Percentiles rank a stretch among this genome's conserved stretches.
Evolutionary conservation across 2,113 vertebrate genomes (phyloP).

Genomic region (Speoplatyrhinus poulsoni): DNA sequence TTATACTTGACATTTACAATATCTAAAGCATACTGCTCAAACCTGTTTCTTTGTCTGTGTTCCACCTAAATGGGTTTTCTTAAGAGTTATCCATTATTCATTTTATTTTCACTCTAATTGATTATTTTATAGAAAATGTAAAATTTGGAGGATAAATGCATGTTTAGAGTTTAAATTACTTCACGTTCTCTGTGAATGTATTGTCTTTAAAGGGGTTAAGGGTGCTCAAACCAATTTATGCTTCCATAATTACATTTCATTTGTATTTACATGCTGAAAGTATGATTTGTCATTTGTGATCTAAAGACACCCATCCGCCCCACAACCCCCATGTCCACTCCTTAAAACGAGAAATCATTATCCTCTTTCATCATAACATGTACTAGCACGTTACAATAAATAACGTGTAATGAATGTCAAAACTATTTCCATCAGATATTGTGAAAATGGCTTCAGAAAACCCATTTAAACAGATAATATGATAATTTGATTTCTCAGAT

Average conservation of each 20-base stretch:
- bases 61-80: background rate
- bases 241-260: constrained; percentile 65
- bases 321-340: constrained; percentile 32
- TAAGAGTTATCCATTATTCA: background rate
- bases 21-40: background rate
- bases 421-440: constrained; percentile 76
- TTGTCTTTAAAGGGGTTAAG: constrained; percentile 19
- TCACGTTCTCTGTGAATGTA: constrained; percentile 19
- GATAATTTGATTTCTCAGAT: constrained; percentile 82
- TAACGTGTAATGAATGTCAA: constrained; percentile 78
- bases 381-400: constrained; percentile 74
- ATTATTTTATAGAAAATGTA: constrained; percentile 14
- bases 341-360: constrained; percentile 67
- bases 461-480: constrained; percentile 79
- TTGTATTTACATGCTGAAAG: constrained; percentile 67
- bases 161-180: background rate
- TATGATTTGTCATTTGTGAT: constrained; percentile 64
- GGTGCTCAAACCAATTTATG: constrained; percentile 68
- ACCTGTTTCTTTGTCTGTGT: background rate
- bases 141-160: background rate
- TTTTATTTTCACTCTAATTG: background rate
- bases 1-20: background rate
- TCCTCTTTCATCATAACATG: constrained; percentile 71
- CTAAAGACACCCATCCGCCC: constrained; percentile 27
- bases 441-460: constrained; percentile 76